These are phyloP conservation scores for Collichthys lucidus DNA, from an alignment of 2,113 vertebrate species.

Conservation along the genomic window DNA sequence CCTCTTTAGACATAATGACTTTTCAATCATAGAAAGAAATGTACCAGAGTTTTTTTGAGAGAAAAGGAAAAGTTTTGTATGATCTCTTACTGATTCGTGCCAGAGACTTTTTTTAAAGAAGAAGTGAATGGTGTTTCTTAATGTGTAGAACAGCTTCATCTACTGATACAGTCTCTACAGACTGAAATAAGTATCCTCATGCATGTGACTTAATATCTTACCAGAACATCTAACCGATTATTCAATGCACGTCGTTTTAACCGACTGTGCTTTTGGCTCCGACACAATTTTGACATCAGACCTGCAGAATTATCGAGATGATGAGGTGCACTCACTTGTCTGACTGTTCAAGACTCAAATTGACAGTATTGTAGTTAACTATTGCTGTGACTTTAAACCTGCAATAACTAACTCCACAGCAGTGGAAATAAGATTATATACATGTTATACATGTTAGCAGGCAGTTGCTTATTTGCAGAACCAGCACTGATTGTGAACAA, in stretches of 20 bases:
- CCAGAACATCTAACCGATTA: slow-evolving; percentile 16
- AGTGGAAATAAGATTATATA: background rate
- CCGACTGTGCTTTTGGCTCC: slow-evolving; percentile 1
- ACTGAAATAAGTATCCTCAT: slow-evolving; percentile 3
- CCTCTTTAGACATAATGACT: background rate
- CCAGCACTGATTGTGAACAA: background rate
- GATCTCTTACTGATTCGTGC: background rate
- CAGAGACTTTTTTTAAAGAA: background rate
- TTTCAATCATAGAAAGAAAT: slow-evolving; percentile 8
- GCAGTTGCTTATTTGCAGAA: background rate
- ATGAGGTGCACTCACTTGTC: background rate
- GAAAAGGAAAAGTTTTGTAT: background rate
- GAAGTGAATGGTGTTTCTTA: background rate
- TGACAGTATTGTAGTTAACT: background rate
- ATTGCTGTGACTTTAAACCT: background rate
- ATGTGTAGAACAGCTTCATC: background rate
- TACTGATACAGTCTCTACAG: background rate
- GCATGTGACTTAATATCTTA: slow-evolving; percentile 11
- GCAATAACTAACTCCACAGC: background rate
- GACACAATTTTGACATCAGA: background rate
- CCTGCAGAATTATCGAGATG: background rate
- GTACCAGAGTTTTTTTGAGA: background rate
- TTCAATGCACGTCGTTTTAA: background rate
- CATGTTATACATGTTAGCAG: background rate
- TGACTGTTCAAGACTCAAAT: background rate